Percentiles rank a stretch among this genome's conserved stretches.
These are phyloP conservation scores for Trissolcus brochymenae DNA, from an alignment of 2,888 invertebrate genomes.

Conservation along the genomic window DNA sequence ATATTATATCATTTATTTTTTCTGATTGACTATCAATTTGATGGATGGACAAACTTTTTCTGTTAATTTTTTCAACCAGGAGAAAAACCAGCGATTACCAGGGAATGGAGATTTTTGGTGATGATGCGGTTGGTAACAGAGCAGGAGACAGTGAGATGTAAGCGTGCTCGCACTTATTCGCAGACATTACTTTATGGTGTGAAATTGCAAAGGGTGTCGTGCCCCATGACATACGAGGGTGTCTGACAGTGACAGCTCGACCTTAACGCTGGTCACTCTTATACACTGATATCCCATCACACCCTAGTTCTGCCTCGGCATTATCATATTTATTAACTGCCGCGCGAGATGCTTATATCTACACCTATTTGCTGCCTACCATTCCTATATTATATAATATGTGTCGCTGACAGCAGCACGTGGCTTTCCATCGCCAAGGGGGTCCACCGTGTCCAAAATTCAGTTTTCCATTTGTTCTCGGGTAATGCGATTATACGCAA, in stretches of 20 bases:
- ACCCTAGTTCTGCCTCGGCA: slow-evolving; percentile 64
- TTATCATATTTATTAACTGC: slow-evolving; percentile 77
- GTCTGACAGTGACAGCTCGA: slow-evolving; percentile 74
- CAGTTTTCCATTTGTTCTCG: slow-evolving; percentile 63
- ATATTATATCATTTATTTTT: too few relatives aligned
- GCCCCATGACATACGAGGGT: slow-evolving; percentile 71
- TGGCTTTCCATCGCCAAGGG: slow-evolving; percentile 61
- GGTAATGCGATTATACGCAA: slow-evolving; percentile 65
- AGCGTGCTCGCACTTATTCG: slow-evolving; percentile 52
- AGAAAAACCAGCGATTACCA: slow-evolving; percentile 22
- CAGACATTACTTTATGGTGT: slow-evolving; percentile 51
- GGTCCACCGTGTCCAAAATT: slow-evolving; percentile 49
- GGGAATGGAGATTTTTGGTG: slow-evolving; percentile 28
- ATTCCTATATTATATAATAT: slow-evolving; percentile 75
- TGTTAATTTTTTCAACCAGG: slow-evolving; percentile 4
- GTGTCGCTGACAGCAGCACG: slow-evolving; percentile 76
- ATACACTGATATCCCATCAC: slow-evolving; percentile 70
- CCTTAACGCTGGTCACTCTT: slow-evolving; percentile 74
- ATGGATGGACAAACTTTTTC: neutral
- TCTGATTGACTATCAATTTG: too few relatives aligned
- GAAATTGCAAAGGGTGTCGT: slow-evolving; percentile 54
- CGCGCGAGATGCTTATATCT: slow-evolving; percentile 71
- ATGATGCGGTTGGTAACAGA: slow-evolving; percentile 21
- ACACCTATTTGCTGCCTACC: slow-evolving; percentile 72
- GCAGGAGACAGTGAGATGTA: slow-evolving; percentile 13